Base-by-base conservation (phyloP, 2,797 vertebrate species). In the Furcifer pardalis region DNA sequence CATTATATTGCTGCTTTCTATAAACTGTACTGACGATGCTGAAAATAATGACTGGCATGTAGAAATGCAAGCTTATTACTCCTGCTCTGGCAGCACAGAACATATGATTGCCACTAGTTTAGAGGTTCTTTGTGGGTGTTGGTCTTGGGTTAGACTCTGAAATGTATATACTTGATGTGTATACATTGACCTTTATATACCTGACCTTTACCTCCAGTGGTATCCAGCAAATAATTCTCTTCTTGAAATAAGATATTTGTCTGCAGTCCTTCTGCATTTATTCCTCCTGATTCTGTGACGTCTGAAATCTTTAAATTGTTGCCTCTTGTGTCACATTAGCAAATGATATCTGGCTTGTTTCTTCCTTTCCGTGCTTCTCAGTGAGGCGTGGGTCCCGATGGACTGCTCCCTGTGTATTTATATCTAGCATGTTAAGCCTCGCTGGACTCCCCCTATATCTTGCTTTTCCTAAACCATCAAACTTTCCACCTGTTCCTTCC, bases 1-100 rank as follows among this genome's bases (percentile, higher is more conserved):
- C 77, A n/a, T 63, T 91, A 87, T 86, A 62, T 73, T 92, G 84
- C 69, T 82, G 40, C 89, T 1, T 83, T 87, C 73, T 90, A 81
- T 88, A 78, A 85, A 89, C 37, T 46, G 21, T 56, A 46, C 71
- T 83, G 82, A 73, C 83, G 86, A 44, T 85, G 59, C 65, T 63
- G 71, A 84, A 72, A 87, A 23, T 78, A 86, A 79, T 77, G 83
- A 79, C n/a, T 87, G 83, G 42, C 71, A 71, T 88, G 88, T 83
- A 32, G 82, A 87, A 5, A 35, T 78, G 87, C 85, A 85, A 86
- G 17, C 25, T 88, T 88, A 90, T 88, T 84, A 74, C 13, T 76
- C 5, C 65, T 81, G n/a, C 82, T 87, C 81, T 89, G 76, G 35
- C 40, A 44, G 35, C 35, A 10, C 35, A 71, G n/a, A 59, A 35